These are phyloP conservation scores for Exephanes ischioxanthus DNA, from an alignment of 2,888 invertebrate genomes.

Conservation along the genomic window DNA sequence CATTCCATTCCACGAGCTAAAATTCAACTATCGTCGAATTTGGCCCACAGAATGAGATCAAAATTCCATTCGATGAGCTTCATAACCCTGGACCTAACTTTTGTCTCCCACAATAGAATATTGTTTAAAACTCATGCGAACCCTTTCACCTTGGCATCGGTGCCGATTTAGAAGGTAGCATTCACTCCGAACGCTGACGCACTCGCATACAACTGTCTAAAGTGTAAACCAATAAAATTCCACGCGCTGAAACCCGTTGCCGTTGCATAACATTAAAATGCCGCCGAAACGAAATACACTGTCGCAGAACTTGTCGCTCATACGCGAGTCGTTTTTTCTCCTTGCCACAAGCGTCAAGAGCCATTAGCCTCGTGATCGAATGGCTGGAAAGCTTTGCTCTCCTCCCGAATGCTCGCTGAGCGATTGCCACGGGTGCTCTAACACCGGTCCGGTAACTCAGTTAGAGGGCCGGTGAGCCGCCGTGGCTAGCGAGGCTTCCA, in stretches of 20 bases:
- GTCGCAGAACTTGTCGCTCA: constrained; percentile 29
- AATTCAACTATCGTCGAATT: neutral
- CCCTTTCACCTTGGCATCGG: constrained; percentile 47
- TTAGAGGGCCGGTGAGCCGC: constrained; percentile 48
- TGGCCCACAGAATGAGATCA: neutral
- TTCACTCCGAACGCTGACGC: constrained; percentile 9
- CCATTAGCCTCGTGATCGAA: constrained; percentile 9
- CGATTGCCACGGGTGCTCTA: constrained; percentile 48
- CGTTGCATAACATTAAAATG: constrained; percentile 47
- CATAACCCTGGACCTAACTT: neutral
- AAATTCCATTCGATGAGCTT: neutral
- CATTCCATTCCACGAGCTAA: too few species aligned
- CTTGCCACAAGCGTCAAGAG: neutral
- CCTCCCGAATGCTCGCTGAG: constrained; percentile 7
- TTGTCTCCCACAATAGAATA: too few species aligned
- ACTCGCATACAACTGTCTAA: neutral
- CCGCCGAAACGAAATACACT: constrained; percentile 35
- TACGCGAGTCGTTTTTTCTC: neutral
- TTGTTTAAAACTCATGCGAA: neutral
- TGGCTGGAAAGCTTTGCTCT: constrained; percentile 30
- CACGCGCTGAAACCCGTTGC: neutral
- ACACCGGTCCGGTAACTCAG: constrained; percentile 54
- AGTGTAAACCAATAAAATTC: neutral
- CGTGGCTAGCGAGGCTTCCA: constrained; percentile 25
- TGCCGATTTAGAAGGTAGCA: neutral